A percentile compares a stretch with the other conserved stretches of the same genome.
Conservation (phyloP, 2,888 invertebrate species). For the Lepidochrysops patricia region DNA sequence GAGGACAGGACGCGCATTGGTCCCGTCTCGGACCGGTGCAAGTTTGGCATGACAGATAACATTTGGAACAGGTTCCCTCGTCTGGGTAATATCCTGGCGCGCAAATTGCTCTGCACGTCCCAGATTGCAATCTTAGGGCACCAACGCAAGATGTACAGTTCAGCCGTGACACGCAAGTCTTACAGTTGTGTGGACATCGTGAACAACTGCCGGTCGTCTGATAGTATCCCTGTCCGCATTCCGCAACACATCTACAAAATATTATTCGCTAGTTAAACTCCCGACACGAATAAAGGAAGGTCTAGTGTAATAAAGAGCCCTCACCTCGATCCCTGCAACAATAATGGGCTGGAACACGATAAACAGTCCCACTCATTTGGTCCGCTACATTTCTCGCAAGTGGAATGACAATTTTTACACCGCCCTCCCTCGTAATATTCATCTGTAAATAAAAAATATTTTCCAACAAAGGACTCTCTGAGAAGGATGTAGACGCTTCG, state of each 20-base stretch:
- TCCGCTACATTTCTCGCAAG: constrained; percentile 89
- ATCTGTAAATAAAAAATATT: constrained; percentile 63
- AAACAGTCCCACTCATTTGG: constrained; percentile 85
- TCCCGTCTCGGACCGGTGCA: constrained; percentile 88
- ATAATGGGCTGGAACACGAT: constrained; percentile 82
- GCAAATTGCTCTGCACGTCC: constrained; percentile 86
- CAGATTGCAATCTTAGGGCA: constrained; percentile 86
- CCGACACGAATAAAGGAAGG: constrained; percentile 26
- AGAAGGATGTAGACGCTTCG: constrained; percentile 26
- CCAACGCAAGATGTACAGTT: constrained; percentile 87
- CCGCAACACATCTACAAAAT: constrained; percentile 79
- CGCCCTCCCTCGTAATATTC: constrained; percentile 84
- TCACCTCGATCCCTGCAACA: constrained; percentile 78
- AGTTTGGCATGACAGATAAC: constrained; percentile 88
- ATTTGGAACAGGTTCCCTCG: constrained; percentile 86
- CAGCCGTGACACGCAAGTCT: constrained; percentile 82
- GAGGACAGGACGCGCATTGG: constrained; percentile 88
- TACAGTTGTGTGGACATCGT: constrained; percentile 85
- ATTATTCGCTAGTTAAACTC: constrained; percentile 23
- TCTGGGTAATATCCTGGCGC: constrained; percentile 89
- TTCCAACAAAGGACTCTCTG: constrained; percentile 29
- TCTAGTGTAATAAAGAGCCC: constrained; percentile 33
- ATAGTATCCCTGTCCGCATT: constrained; percentile 85
- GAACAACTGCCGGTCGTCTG: constrained; percentile 84
- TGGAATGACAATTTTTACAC: constrained; percentile 88